A percentile compares a stretch with the other conserved stretches of the same genome.
phyloP scores from a whole-genome alignment of 2,888 invertebrate genomes.

The Andrena minutula region DNA sequence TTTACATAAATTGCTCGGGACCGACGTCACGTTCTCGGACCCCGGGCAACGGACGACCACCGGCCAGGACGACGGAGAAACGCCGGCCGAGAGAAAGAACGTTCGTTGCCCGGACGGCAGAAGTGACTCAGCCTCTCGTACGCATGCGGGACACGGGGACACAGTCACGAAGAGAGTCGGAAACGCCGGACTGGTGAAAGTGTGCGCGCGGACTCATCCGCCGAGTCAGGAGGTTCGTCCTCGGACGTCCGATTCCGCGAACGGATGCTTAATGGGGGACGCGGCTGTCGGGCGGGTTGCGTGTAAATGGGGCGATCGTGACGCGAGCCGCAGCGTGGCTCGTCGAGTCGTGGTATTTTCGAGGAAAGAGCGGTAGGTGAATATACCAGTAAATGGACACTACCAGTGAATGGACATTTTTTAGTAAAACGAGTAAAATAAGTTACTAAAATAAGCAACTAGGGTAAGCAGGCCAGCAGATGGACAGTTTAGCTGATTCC shows the following conservation, averaged over 20 bases:
- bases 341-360: not conserved
- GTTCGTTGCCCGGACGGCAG: slow-evolving; percentile 49
- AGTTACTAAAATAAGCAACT: too few relatives aligned
- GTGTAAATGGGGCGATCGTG: not conserved
- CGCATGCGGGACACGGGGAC: slow-evolving; percentile 43
- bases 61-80: slow-evolving; percentile 16
- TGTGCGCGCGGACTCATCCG: slow-evolving; percentile 60
- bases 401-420: too few relatives aligned
- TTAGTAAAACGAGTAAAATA: too few relatives aligned
- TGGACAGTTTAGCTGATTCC: too few relatives aligned
- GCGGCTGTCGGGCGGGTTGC: slow-evolving; percentile 1
- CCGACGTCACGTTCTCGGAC: slow-evolving; percentile 74
- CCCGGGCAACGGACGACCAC: slow-evolving; percentile 54
- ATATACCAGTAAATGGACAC: too few relatives aligned
- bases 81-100: slow-evolving; percentile 43
- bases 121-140: slow-evolving; percentile 64
- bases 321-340: not conserved
- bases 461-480: too few relatives aligned
- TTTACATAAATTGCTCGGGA: slow-evolving; percentile 83
- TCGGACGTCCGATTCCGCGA: slow-evolving; percentile 51
- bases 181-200: slow-evolving; percentile 69
- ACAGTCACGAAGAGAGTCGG: slow-evolving; percentile 37
- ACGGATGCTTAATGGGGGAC: slow-evolving; percentile 23
- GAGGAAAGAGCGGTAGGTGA: too few relatives aligned
- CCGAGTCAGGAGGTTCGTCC: slow-evolving; percentile 14